Evolutionary conservation across 2,797 vertebrate species (phyloP).

Genomic region (Parauchenoglanis punctatus): DNA sequence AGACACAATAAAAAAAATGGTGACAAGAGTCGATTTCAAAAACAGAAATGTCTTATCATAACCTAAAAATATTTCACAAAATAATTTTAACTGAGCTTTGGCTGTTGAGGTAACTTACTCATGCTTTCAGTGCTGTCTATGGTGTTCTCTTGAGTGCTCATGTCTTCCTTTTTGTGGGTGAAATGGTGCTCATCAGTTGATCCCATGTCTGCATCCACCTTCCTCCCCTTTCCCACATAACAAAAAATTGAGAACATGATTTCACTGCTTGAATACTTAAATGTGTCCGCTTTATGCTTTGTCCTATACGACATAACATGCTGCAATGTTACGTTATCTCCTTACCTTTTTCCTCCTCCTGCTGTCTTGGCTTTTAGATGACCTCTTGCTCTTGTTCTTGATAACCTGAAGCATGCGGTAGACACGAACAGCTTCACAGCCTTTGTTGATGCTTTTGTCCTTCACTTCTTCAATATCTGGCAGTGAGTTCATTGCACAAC

Average conservation of each 20-base stretch:
- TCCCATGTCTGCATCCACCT: slow-evolving; percentile 67
- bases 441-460: slow-evolving; percentile 90
- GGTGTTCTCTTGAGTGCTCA: slow-evolving; percentile 78
- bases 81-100: neutral
- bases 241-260: neutral
- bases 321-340: slow-evolving; percentile 60
- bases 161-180: slow-evolving; percentile 56
- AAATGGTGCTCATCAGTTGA: slow-evolving; percentile 67
- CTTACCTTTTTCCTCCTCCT: slow-evolving; percentile 62
- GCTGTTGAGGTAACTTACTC: slow-evolving; percentile 40
- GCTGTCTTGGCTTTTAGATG: slow-evolving; percentile 23
- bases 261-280: neutral
- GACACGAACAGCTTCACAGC: slow-evolving; percentile 87
- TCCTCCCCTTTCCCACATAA: slow-evolving; percentile 66
- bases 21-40: neutral
- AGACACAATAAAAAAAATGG: neutral
- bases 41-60: neutral
- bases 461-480: slow-evolving; percentile 95
- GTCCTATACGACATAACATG: neutral
- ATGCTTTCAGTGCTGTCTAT: slow-evolving; percentile 73
- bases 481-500: slow-evolving; percentile 96
- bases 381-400: slow-evolving; percentile 73
- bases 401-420: slow-evolving; percentile 87
- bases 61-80: neutral
- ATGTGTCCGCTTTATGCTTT: neutral